Percentiles rank a stretch among this genome's conserved stretches.
phyloP scores from a whole-genome alignment of 2,113 vertebrate species.

The Callionymus lyra region DNA sequence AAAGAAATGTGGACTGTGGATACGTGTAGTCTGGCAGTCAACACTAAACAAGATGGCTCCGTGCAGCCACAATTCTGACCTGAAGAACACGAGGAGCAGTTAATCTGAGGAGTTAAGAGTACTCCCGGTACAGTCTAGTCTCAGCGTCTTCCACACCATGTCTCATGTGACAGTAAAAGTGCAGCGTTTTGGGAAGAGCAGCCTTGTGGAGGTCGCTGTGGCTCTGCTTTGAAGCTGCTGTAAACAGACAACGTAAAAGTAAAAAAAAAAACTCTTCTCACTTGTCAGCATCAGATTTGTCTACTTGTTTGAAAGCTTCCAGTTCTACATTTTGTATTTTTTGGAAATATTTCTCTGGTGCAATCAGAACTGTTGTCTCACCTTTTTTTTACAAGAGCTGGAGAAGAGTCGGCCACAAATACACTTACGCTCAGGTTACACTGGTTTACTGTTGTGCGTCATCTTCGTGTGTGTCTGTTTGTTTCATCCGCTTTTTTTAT shows the following conservation, averaged over 20 bases:
- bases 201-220: not conserved
- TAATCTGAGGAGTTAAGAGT: slow-evolving; percentile 19
- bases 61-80: not conserved
- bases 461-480: not conserved
- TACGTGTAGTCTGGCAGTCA: slow-evolving; percentile 3
- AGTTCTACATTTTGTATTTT: too few species aligned
- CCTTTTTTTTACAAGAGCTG: slow-evolving; percentile 1
- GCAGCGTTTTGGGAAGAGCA: slow-evolving; percentile 5
- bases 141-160: slow-evolving; percentile 15
- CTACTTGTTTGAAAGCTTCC: too few species aligned
- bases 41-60: slow-evolving; percentile 3
- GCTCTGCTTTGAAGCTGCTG: not conserved
- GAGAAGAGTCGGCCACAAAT: not conserved
- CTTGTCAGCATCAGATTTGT: slow-evolving; percentile 38
- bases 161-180: slow-evolving; percentile 11
- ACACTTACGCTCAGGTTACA: too few species aligned
- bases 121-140: slow-evolving; percentile 4
- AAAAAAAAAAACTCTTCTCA: too few species aligned
- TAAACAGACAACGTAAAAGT: slow-evolving; percentile 35
- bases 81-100: not conserved
- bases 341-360: too few species aligned
- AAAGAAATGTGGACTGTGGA: too few species aligned
- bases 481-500: not conserved
- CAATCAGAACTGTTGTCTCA: not conserved
- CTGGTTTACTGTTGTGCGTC: not conserved